Evolutionary conservation across 2,888 invertebrate genomes (phyloP), one percentile per base, ranked within the genome.

Genomic region (Cistogaster globosa): DNA sequence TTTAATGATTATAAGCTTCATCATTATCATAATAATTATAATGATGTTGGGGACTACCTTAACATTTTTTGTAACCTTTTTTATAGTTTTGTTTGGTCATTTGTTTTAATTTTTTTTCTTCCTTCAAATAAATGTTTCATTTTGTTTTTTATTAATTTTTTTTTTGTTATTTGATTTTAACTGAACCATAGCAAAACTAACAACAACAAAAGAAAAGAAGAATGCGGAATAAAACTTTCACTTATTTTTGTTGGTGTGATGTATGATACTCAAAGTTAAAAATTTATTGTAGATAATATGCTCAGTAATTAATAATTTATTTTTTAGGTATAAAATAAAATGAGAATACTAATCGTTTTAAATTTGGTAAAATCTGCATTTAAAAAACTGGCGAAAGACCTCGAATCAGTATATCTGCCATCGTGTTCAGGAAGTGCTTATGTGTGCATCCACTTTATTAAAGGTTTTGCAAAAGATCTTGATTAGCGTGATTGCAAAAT

Each of bases 211-310:
- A 51, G 32, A 42, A 76, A 75, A 80, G 67, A 85, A 88, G 88
- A 90, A 90, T 89, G 88, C 89, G 89, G 90, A 90, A 90, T 90
- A 89, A 88, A 91, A 90, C 92, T 92, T 92, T 92, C 92, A 90
- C 92, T 91, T 82, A 79, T 86, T 85, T 32, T 32, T 5, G 8
- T 32, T 85, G 51, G 74, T 85, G 63, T 81, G 26, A 26, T 26
- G 55, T 78, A 48, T 16, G 16, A 1, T 42, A 16, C 14, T 38
- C 6, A 42, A 22, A 62, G 9, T 38, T 20, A 9, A 16, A 42
- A 42, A 2, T 42, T 12, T 42, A 42, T 42, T 42, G 42, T 42
- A 12, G 1, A 12, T 42, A 12, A 3, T 42, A 12, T 12, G 42
- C 42, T 42, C 42, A 42, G 42, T 42, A 42, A 42, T 42, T 42